Evolutionary conservation across 1,140 invertebrate species (phyloP).

Genomic region (Branchinecta lindahli): DNA sequence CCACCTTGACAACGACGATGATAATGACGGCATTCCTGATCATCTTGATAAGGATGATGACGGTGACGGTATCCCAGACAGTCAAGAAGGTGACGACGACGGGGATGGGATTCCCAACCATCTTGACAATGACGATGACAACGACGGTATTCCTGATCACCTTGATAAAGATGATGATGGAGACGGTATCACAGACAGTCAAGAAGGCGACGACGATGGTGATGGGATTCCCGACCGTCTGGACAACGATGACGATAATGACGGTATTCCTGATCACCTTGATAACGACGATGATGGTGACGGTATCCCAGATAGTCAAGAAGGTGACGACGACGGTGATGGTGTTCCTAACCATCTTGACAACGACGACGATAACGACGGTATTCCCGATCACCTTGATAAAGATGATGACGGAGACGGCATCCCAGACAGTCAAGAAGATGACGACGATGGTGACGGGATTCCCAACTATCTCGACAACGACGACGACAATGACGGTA

Average conservation of each 20-base stretch:
- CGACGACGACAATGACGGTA: conserved; percentile 16
- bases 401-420: conserved; percentile 27
- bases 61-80: not conserved
- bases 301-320: not conserved
- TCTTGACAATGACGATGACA: conserved; percentile 19
- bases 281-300: not conserved
- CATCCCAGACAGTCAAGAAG: conserved; percentile 18
- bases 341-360: not conserved
- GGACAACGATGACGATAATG: conserved; percentile 13
- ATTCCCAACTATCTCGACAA: conserved; percentile 30
- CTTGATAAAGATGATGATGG: not conserved
- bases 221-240: conserved; percentile 2
- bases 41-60: conserved; percentile 6
- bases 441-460: conserved; percentile 35
- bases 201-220: not conserved
- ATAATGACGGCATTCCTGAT: conserved; percentile 8
- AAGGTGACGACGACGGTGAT: conserved; percentile 33
- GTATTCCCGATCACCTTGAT: not conserved
- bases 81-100: not conserved
- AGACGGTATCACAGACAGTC: too few species aligned
- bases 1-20: not conserved
- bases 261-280: not conserved
- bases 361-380: not conserved
- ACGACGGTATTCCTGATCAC: not conserved
- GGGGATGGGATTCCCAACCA: not conserved